Base-by-base conservation (phyloP, 1,140 invertebrate species). In the Brachionus rubens region DNA sequence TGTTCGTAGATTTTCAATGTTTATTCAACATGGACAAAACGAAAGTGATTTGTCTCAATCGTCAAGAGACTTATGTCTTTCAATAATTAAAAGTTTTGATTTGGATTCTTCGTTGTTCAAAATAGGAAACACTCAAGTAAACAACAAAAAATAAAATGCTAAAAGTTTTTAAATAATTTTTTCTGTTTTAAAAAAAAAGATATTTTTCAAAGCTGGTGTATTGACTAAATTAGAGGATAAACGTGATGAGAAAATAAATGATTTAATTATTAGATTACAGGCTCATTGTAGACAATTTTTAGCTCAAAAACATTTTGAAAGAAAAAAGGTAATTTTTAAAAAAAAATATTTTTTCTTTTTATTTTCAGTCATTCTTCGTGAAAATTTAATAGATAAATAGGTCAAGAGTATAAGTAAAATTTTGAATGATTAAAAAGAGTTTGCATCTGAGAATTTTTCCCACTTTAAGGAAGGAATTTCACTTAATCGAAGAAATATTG, bases 101-200 rank as follows among this genome's bases (percentile, higher is more conserved):
- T 24, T 75, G 28, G 50, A 75, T 40, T 36, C 16, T 41, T 52
- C 47, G n/a, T 52, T 33, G 10, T 75, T 19, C 21, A 48, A 52
- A 75, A 54, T 75, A 21, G 68, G 68, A 75, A 75, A 75, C 54
- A 75, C 47, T 30, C 68, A 75, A 40, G 68, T 75, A 75, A 24
- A 6, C 14, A 28, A 5, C 4, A 30, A 19, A 21, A 14, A 26
- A 16, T 56, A 56, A 30, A 30, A 4, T 10, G 30, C 7, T 9
- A 30, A 56, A 12, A 56, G 12, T 26, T 56, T 47, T 24, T 26
- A 4, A 6, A 26, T 48, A 24, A 26, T 48, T 47, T 28, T 70
- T 47, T 24, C 14, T 46, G 21, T 26, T 52, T 40, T n/a, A n/a
- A n/a, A n/a, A n/a, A n/a, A n/a, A n/a, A n/a, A 75, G 68, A 75